Conservation (phyloP, 2,888 invertebrate species). For the Coecobrya sp. region DNA sequence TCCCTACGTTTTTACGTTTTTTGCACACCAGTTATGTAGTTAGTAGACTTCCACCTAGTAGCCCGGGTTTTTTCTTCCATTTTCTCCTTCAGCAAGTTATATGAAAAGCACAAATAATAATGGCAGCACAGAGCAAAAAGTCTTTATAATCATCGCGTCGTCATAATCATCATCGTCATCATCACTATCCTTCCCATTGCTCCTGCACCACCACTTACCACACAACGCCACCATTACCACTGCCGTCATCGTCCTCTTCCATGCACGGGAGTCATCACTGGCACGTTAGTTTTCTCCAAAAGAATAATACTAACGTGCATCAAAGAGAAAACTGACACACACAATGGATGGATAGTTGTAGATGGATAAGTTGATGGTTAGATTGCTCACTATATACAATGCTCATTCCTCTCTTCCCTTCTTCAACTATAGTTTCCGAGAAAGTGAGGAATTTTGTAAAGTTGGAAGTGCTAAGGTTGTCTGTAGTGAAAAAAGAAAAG, state of each 20-base stretch:
- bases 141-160: constrained; percentile 45
- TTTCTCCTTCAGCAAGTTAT: constrained; percentile 22
- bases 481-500: too few relatives aligned
- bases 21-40: constrained; percentile 38
- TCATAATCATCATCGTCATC: constrained; percentile 51
- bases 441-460: neutral
- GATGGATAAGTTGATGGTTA: constrained; percentile 69
- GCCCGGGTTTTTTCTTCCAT: constrained; percentile 33
- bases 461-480: neutral
- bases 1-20: constrained; percentile 22
- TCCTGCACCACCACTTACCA: constrained; percentile 4
- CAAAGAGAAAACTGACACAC: constrained; percentile 66
- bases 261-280: constrained; percentile 53
- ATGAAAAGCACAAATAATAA: constrained; percentile 47
- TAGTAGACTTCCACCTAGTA: neutral
- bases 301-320: constrained; percentile 24
- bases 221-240: constrained; percentile 20
- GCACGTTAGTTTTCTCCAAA: constrained; percentile 43
- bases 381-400: neutral
- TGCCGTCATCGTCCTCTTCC: neutral
- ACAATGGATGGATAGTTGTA: constrained; percentile 45
- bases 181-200: neutral
- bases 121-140: constrained; percentile 26
- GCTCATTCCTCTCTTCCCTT: neutral
- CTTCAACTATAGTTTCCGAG: neutral